A percentile compares a stretch with the other conserved stretches of the same genome.
Evolutionary conservation across 92 coral and sea anemone genomes (phyloP).

Genomic region (Phenganax stokvisi): DNA sequence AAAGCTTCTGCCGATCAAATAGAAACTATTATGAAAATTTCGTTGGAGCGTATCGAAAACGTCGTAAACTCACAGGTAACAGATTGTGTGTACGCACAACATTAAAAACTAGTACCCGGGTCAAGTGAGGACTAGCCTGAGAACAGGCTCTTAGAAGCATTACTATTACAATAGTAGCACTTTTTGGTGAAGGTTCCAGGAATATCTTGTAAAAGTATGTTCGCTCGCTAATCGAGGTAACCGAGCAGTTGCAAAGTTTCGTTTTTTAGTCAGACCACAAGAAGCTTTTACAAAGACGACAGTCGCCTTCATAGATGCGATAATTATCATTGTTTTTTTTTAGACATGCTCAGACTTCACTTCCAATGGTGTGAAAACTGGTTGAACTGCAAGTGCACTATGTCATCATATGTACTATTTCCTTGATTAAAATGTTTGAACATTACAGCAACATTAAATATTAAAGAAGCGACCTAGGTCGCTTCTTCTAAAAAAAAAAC

Average conservation of each 20-base stretch:
- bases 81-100: too few species aligned
- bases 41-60: not conserved
- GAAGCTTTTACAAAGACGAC: not conserved
- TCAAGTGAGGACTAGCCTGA: not conserved
- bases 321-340: not conserved
- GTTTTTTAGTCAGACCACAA: too few species aligned
- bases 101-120: not conserved
- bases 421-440: too few species aligned
- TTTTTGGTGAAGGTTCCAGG: too few species aligned
- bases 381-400: not conserved
- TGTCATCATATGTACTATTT: too few species aligned
- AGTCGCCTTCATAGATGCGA: not conserved
- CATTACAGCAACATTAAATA: too few species aligned
- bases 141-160: too few species aligned
- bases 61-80: conserved; percentile 21
- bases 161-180: too few species aligned
- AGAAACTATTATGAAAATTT: not conserved
- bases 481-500: too few species aligned
- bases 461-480: too few species aligned
- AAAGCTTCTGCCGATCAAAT: not conserved
- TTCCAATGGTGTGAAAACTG: not conserved
- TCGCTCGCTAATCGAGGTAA: not conserved
- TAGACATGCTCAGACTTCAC: conserved; percentile 3
- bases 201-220: too few species aligned
- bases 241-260: not conserved